phyloP scores from a whole-genome alignment of 1,140 invertebrate genomes.

The Lysiphlebus fabarum region DNA sequence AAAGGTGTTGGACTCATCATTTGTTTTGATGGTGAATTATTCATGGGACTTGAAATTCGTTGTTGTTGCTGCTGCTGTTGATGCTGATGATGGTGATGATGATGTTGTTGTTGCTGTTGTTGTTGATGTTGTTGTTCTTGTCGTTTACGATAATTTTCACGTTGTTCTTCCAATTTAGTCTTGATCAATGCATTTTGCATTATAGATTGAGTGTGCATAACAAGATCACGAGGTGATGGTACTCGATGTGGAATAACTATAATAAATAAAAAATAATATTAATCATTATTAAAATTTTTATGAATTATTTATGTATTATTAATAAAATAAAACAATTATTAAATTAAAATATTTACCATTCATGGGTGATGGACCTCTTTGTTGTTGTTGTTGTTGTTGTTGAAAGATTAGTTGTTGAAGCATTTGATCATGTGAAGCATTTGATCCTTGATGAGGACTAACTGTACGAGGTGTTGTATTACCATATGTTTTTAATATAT shows the following conservation, averaged over 20 bases:
- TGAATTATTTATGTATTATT: background rate
- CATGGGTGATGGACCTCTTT: conserved; percentile 55
- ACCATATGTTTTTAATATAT: conserved; percentile 63
- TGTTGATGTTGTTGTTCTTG: conserved; percentile 64
- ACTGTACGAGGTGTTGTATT: conserved; percentile 54
- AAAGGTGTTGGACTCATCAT: conserved; percentile 62
- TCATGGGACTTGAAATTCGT: conserved; percentile 48
- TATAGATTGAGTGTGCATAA: conserved; percentile 76
- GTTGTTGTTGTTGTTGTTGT: conserved; percentile 46
- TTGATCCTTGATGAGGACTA: conserved; percentile 53
- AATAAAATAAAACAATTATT: conserved; percentile 7
- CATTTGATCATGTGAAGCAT: conserved; percentile 46
- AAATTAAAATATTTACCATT: conserved; percentile 53
- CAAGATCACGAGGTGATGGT: conserved; percentile 78
- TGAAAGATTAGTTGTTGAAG: conserved; percentile 50
- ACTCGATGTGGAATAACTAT: conserved; percentile 67
- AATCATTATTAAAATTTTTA: conserved; percentile 13
- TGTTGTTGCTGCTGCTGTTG: conserved; percentile 39
- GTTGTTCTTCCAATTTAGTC: conserved; percentile 81
- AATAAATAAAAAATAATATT: conserved; percentile 9
- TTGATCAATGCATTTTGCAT: conserved; percentile 81
- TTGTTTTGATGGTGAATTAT: conserved; percentile 45
- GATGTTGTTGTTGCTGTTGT: conserved; percentile 39
- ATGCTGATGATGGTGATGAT: conserved; percentile 20
- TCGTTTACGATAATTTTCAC: conserved; percentile 74